Evolutionary conservation across 2,113 vertebrate species (phyloP).

Genomic region (Xyliphius kryptos): DNA sequence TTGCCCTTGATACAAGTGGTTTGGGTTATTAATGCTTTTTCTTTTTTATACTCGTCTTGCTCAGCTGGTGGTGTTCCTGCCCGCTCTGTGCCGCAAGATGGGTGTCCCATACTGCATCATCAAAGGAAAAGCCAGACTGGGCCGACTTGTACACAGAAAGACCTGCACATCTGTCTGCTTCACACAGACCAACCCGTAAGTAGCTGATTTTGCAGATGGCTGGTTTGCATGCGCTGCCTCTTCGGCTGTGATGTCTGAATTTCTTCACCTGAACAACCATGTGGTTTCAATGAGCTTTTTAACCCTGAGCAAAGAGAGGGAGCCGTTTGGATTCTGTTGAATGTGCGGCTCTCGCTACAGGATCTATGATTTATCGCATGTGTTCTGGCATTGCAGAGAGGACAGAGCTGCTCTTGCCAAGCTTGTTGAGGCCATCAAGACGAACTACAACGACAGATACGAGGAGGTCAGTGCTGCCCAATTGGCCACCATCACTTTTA

Average conservation of each 20-base stretch:
- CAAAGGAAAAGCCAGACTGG: slow-evolving; percentile 91
- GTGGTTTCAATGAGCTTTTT: slow-evolving; percentile 47
- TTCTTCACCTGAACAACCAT: slow-evolving; percentile 59
- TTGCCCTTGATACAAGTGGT: too few species aligned
- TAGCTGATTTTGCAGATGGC: slow-evolving; percentile 41
- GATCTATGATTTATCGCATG: too few species aligned
- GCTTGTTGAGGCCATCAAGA: slow-evolving; percentile 92
- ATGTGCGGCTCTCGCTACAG: too few species aligned
- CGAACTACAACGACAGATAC: slow-evolving; percentile 96
- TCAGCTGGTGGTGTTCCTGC: slow-evolving; percentile 92
- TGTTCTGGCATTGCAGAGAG: too few species aligned
- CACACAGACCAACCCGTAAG: slow-evolving; percentile 93
- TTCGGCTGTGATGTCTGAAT: slow-evolving; percentile 58
- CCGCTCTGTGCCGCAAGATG: slow-evolving; percentile 95
- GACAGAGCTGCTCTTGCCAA: slow-evolving; percentile 93
- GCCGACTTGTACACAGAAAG: slow-evolving; percentile 90
- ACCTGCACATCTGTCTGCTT: slow-evolving; percentile 89
- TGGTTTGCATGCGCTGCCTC: background rate
- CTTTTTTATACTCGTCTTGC: too few species aligned
- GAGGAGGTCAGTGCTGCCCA: slow-evolving; percentile 91
- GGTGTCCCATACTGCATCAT: slow-evolving; percentile 96
- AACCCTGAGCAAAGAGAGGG: slow-evolving; percentile 51
- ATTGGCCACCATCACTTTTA: too few species aligned
- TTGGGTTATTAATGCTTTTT: too few species aligned
- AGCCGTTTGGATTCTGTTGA: too few species aligned